Base-by-base conservation (phyloP, 2,113 vertebrate species). In the Eonycteris spelaea region DNA sequence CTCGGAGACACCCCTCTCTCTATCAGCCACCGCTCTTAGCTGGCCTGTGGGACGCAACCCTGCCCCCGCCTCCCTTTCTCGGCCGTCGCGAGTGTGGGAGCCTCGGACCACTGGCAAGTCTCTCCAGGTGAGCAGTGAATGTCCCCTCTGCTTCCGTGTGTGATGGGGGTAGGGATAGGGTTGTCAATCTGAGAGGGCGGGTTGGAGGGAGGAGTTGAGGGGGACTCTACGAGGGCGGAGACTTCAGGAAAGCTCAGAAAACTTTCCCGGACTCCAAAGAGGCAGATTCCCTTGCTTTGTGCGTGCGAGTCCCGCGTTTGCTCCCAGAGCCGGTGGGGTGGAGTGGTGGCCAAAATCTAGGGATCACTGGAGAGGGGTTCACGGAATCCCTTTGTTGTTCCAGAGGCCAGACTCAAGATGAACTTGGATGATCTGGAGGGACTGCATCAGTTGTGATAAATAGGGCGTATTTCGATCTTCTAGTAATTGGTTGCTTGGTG, bases 121-220 rank as follows among this genome's bases (percentile, higher is more conserved):
- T 28, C 65, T 84, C 28, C 92, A 96, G 97, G 96, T 97, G 83
- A 97, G 95, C 74, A 18, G n/a, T 6, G 53, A 73, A 30, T 13
- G 91, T 40, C 68, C 74, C n/a, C n/a, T 40, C 65, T 0, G 63
- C 24, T 0, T 3, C 67, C 14, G 0, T 11, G 22, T 0, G n/a
- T 5, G 40, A 22, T 28, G 21, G 59, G 48, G 19, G 61, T 38
- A 26, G 26, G 43, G 57, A 45, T 1, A 21, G 55, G 67, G 80
- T 11, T 21, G 51, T 43, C 40, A 24, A 35, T 51, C 78, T 8
- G 48, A 61, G 45, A 86, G 71, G 74, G 93, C 28, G 63, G 92
- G 84, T 21, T 85, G 86, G 59, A 88, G 70, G 93, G 90, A 94
- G 95, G 92, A 55, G 87, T 71, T 33, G 92, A 84, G 79, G 79